Evolutionary conservation across 2,888 invertebrate species (phyloP), one percentile per base, ranked within the genome.

Genomic region (Megastigmus dorsalis): DNA sequence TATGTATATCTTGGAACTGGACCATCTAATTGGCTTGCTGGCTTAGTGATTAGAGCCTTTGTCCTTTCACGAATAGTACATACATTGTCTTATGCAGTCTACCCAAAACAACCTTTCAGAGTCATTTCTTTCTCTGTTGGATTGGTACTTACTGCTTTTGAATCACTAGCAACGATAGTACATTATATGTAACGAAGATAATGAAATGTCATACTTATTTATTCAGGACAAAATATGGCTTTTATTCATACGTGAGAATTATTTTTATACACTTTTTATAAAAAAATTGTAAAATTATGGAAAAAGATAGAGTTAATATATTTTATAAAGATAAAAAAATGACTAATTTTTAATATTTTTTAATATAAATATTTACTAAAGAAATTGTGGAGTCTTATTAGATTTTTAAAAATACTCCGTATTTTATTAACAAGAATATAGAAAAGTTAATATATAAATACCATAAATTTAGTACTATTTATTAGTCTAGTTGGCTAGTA

Each of bases 81-180:
- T 81, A 91, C 91, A 0, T 36, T 92, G 3, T 86, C 88, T 4
- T 92, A 92, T 79, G 89, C 89, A 4, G 73, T 90, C 18, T 79
- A 84, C 0, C 84, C 88, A 0, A 89, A 88, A 10, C 91, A 91
- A 79, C 91, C 91, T 0, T 81, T 87, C 5, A 84, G 92, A 78
- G 90, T 82, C 0, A 41, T 91, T 2, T 63, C 86, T 0, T 92
- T 89, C 76, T 78, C 83, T 10, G 78, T 85, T 1, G 90, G 89
- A 1, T 82, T 82, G 30, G 9, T 59, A 0, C 81, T 89, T 63
- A 90, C 87, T 0, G 52, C 82, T 1, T 90, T 87, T 77, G 88
- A 91, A 89, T 86, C 88, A n/a, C 57, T 84, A 13, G 52, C 80
- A 0, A 77, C 80, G 13, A 43, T 75, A 10, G 13, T 41, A 5